Conservation (phyloP, 2,113 vertebrate genomes). For the Hylia prasina region DNA sequence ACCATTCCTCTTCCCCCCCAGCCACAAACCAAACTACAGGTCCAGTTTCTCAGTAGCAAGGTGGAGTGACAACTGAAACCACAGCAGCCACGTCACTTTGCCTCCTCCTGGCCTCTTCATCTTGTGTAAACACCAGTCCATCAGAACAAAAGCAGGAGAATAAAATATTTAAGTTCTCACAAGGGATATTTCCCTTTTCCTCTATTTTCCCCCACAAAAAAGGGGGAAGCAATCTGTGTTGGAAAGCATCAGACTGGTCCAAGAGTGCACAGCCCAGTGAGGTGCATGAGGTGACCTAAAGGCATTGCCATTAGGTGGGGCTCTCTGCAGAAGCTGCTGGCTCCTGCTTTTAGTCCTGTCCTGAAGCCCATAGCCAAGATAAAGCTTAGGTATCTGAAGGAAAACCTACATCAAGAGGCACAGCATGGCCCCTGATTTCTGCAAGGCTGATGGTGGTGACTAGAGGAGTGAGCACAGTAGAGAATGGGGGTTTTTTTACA, state of each 20-base stretch:
- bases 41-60: conserved; percentile 37
- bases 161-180: not conserved
- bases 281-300: not conserved
- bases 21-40: not conserved
- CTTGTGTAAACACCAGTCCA: not conserved
- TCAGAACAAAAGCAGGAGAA: not conserved
- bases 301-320: not conserved
- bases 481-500: rapidly evolving
- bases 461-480: not conserved
- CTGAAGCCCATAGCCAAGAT: not conserved
- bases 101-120: not conserved
- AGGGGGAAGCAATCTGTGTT: not conserved
- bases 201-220: not conserved
- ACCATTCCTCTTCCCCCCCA: not conserved
- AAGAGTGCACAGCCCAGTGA: rapidly evolving
- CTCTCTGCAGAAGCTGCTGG: not conserved
- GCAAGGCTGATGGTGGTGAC: not conserved
- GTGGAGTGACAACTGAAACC: conserved; percentile 54
- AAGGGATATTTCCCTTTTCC: not conserved
- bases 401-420: not conserved
- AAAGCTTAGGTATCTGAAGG: not conserved
- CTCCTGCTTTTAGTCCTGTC: not conserved
- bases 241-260: not conserved
- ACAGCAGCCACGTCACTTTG: not conserved
- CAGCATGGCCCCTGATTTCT: not conserved